Base-by-base conservation (phyloP, 2,113 vertebrate species). In the Cephalopterus ornatus region DNA sequence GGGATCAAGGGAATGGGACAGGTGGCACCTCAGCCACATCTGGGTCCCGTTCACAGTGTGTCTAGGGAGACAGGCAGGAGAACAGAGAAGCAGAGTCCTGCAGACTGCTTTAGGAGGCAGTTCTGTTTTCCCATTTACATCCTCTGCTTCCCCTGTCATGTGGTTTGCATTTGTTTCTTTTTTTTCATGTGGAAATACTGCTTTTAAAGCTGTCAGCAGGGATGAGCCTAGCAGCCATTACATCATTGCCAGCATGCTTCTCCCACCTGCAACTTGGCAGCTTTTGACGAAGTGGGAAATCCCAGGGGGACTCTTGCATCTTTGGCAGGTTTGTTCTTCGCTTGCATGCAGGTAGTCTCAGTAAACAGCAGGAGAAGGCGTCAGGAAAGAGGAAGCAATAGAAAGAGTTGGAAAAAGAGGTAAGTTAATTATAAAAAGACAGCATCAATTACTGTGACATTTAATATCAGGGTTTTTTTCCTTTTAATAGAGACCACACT, bases 11-110 rank as follows among this genome's bases (percentile, higher is more conserved):
- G 49, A 79, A 68, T 14, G 8, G 41, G 5, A 26, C 72, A 89
- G 68, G 56, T 3, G 2, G 11, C 27, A 82, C 5, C 33, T 17
- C 1, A 1, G 27, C 35, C 37, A 46, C 32, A 61, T 72, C 83
- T 4, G 26, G 47, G 32, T 7, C 10, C 8, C 0, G 0, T 33
- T 14, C 8, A 2, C 52, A 42, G 8, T 5, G 30, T 59, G 27
- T 26, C 32, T 42, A 20, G 26, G 16, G 23, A 20, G 37, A 61
- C 6, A 50, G 30, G 50, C 30, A 42, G 55, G 20, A 81, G 30
- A 81, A 18, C 10, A 79, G 56, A 68, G 71, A 41, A 74, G 17
- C 26, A 37, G 23, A 67, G 19, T 27, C 30, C 24, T 81, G 49
- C 50, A 76, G 41, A 24, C 5, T 41, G 27, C 37, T 49, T 67